Evolutionary conservation across 1,140 invertebrate genomes (phyloP).

Genomic region (Cotesia vestalis): DNA sequence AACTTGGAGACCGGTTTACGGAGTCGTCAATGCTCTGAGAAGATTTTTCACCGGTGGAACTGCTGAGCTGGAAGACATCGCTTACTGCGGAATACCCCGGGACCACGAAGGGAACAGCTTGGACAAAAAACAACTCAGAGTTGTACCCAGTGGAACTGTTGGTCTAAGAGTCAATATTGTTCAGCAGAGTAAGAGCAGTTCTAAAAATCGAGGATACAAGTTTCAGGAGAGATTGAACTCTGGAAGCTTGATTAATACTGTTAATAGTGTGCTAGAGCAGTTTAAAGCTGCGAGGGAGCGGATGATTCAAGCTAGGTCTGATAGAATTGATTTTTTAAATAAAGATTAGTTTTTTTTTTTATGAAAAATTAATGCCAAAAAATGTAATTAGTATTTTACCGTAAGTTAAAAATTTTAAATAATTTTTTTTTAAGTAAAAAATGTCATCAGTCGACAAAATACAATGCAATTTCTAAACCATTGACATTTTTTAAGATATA

Average conservation of each 20-base stretch:
- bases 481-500: too few species aligned
- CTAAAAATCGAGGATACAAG: conserved; percentile 36
- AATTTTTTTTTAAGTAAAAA: too few species aligned
- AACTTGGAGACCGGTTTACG: conserved; percentile 69
- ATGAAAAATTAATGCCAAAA: too few species aligned
- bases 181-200: conserved; percentile 59
- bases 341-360: conserved; percentile 10
- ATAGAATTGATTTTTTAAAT: conserved; percentile 44
- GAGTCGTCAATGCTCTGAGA: conserved; percentile 53
- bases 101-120: conserved; percentile 59
- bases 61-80: conserved; percentile 69
- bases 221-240: conserved; percentile 46
- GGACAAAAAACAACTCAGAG: conserved; percentile 63
- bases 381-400: too few species aligned
- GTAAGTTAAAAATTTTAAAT: too few species aligned
- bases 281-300: conserved; percentile 65
- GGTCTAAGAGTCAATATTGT: conserved; percentile 65
- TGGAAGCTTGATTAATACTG: conserved; percentile 55
- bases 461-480: too few species aligned
- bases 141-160: conserved; percentile 66
- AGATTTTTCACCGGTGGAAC: conserved; percentile 73
- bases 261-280: conserved; percentile 62
- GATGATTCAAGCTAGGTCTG: conserved; percentile 58
- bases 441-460: too few species aligned
- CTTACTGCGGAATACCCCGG: conserved; percentile 66